Conservation (phyloP, 2,797 vertebrate genomes). For the Eptatretus atami region DNA sequence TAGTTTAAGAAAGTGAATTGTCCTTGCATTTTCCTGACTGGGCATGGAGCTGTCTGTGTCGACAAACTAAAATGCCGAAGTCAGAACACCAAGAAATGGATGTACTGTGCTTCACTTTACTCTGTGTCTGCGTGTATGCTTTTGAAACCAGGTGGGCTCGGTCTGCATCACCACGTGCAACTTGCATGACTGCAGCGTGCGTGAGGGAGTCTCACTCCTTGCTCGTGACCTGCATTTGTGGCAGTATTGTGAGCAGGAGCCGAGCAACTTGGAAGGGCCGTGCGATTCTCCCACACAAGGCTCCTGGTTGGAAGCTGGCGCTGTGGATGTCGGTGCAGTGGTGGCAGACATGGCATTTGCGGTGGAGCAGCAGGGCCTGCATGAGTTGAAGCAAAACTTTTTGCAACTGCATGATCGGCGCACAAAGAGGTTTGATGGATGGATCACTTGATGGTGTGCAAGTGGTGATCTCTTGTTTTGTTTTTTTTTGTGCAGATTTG, state of each 20-base stretch:
- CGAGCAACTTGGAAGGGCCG: conserved; percentile 32
- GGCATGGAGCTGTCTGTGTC: neutral
- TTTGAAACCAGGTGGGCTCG: conserved; percentile 27
- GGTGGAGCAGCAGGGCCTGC: conserved; percentile 60
- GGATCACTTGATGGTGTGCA: conserved; percentile 1
- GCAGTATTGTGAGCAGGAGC: conserved; percentile 55
- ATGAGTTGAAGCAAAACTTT: conserved; percentile 66
- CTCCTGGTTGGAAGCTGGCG: conserved; percentile 78
- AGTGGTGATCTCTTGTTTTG: conserved; percentile 7
- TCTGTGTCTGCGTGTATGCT: too few relatives aligned
- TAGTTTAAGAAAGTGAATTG: neutral
- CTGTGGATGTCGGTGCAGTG: conserved; percentile 52
- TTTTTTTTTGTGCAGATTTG: conserved; percentile 5
- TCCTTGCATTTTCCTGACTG: neutral
- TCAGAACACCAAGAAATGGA: too few relatives aligned
- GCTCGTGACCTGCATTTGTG: conserved; percentile 55
- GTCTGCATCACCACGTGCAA: conserved; percentile 70
- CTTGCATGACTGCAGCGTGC: conserved; percentile 75
- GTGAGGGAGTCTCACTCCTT: conserved; percentile 69
- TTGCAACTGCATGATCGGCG: conserved; percentile 54
- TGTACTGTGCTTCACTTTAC: too few relatives aligned
- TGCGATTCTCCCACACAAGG: conserved; percentile 33
- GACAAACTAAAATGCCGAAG: too few relatives aligned
- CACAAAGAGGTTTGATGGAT: conserved; percentile 37
- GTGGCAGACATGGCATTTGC: conserved; percentile 73